A percentile compares a stretch with the other conserved stretches of the same genome.
phyloP scores from a whole-genome alignment of 1,140 invertebrate species.

The Microvelia longipes region DNA sequence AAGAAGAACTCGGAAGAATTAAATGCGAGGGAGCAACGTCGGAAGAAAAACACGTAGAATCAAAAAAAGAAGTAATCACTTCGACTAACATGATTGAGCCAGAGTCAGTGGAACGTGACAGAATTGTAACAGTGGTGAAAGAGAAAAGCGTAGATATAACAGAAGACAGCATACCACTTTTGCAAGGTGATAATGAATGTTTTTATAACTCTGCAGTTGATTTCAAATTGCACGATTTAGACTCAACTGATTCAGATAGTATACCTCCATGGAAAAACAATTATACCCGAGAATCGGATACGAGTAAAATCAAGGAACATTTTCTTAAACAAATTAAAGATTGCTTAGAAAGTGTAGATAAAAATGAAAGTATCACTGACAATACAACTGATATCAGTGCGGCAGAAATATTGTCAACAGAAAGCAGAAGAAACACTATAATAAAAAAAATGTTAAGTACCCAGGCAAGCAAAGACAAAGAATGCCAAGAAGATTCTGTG shows the following conservation, averaged over 20 bases:
- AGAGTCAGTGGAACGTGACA: neutral
- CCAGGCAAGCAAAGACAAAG: neutral
- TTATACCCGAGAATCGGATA: neutral
- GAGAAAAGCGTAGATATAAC: neutral
- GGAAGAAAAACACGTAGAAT: slow-evolving; percentile 14
- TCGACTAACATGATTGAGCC: neutral
- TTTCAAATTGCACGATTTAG: slow-evolving; percentile 1
- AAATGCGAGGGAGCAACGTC: slow-evolving; percentile 14
- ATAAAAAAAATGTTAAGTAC: neutral
- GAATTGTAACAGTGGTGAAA: neutral
- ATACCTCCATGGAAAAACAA: neutral
- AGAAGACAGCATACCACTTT: slow-evolving; percentile 13
- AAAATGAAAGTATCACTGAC: neutral
- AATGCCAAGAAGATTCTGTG: slow-evolving; percentile 12
- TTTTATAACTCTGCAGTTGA: neutral
- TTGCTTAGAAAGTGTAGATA: slow-evolving; percentile 3
- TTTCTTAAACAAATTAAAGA: neutral
- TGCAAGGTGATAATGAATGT: slow-evolving; percentile 10
- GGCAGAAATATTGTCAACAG: neutral
- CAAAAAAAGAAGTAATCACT: neutral
- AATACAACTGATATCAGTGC: neutral
- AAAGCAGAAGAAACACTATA: neutral
- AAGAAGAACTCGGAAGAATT: slow-evolving; percentile 5
- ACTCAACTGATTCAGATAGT: neutral
- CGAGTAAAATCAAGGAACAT: neutral